Evolutionary conservation across 2,888 invertebrate species (phyloP), one percentile per base, ranked within the genome.

Genomic region (Drosophila robusta): DNA sequence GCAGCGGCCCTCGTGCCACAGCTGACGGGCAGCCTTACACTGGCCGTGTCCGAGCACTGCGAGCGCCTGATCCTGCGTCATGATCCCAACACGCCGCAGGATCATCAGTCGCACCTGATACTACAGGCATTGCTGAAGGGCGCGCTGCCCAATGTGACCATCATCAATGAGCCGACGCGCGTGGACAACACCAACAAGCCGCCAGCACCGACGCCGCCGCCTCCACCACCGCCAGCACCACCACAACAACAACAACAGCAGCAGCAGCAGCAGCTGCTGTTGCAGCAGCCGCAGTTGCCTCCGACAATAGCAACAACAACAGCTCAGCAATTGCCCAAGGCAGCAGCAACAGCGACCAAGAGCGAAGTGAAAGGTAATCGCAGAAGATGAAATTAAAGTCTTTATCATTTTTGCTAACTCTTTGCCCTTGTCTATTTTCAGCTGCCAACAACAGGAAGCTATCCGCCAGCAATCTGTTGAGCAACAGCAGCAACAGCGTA

Each of bases 11-110:
- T 93, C 39, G 92, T 93, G 50, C 92, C 93, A 2, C 95, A 94
- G 78, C 90, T 95, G 7, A 94, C 94, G 22, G 95, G 95, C 1
- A 95, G 95, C 57, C 93, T 95, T 62, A 94, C 95, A 65, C 91
- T 95, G 58, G 94, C 95, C 0, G 93, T 95, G 49, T 94, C 95
- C 1, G 95, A 95, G 89, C 95, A 95, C 78, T 95, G 95, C 8
- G 95, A 91, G 38, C 92, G 95, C 24, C 92, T 95, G 45, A 93
- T 95, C 42, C 90, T 95, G 52, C 95, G 95, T 45, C 95, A 95
- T 78, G 94, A 95, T 73, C 94, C 95, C 3, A 93, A 93, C 56
- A 89, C 93, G 42, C 94, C 93, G 47, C 94, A 94, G 73, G 94
- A 94, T 81, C 90, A 92, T 50, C 92, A 93, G 60, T 92, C 92